Conservation (phyloP, 2,113 vertebrate species). For the Etheostoma cragini region DNA sequence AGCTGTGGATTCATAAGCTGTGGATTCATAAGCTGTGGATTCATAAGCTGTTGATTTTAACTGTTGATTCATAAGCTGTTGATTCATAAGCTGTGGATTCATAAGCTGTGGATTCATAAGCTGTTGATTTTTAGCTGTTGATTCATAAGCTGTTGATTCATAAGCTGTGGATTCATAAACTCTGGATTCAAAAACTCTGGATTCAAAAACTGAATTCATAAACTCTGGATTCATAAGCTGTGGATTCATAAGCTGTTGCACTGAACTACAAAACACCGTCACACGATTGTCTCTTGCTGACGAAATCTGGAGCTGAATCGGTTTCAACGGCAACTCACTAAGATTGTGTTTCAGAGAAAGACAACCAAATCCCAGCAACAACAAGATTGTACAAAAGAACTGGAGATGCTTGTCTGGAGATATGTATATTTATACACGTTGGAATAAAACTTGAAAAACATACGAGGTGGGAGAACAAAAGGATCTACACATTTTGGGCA, state of each 20-base stretch:
- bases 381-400: neutral
- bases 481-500: neutral
- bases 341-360: conserved; percentile 35
- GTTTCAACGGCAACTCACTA: neutral
- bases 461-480: neutral
- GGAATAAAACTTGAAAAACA: neutral
- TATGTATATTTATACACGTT: too few species aligned
- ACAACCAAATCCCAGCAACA: neutral
- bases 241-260: neutral
- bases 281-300: conserved; percentile 37
- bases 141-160: conserved; percentile 16
- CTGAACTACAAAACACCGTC: neutral
- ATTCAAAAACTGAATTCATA: too few species aligned
- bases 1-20: neutral
- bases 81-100: neutral
- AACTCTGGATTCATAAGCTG: neutral
- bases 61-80: conserved; percentile 38
- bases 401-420: neutral
- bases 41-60: conserved; percentile 19
- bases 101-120: too few species aligned
- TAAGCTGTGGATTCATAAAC: neutral
- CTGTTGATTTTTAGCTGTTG: conserved; percentile 20
- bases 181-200: too few species aligned
- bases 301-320: too few species aligned
- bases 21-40: too few species aligned